A percentile compares a stretch with the other conserved stretches of the same genome.
Conservation (phyloP, 2,113 vertebrate species). For the Lepisosteus osseus region DNA sequence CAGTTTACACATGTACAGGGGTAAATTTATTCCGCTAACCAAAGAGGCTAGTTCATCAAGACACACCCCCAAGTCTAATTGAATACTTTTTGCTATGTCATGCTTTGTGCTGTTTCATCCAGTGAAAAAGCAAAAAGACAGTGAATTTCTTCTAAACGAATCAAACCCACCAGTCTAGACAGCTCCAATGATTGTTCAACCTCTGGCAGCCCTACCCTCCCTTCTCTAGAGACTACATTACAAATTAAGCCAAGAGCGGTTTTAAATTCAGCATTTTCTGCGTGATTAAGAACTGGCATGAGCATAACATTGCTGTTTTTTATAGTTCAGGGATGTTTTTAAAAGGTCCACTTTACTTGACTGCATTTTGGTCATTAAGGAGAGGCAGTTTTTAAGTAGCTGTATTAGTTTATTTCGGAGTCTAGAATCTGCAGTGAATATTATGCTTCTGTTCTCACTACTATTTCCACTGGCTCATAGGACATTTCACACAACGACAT, state of each 20-base stretch:
- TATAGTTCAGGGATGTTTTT: conserved; percentile 55
- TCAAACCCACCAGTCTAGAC: background rate
- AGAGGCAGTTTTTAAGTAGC: too few relatives aligned
- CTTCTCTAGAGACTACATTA: conserved; percentile 51
- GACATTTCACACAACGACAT: too few relatives aligned
- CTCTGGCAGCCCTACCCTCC: too few relatives aligned
- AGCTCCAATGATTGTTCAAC: background rate
- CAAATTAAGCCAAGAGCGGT: conserved; percentile 62
- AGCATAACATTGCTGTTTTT: conserved; percentile 43
- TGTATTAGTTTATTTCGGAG: too few relatives aligned
- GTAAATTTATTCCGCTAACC: too few relatives aligned
- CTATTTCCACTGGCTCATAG: too few relatives aligned
- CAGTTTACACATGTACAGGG: too few relatives aligned
- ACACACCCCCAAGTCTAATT: too few relatives aligned
- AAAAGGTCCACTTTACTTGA: conserved; percentile 38
- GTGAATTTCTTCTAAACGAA: background rate
- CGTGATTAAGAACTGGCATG: conserved; percentile 66
- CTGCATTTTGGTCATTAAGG: conserved; percentile 21
- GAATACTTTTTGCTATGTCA: background rate
- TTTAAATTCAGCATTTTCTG: conserved; percentile 65
- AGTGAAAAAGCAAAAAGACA: background rate
- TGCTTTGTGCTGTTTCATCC: background rate
- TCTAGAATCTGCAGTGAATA: too few relatives aligned
- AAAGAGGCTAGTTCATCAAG: too few relatives aligned
- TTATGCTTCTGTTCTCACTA: too few relatives aligned